Evolutionary conservation across 2,113 vertebrate species (phyloP).

Genomic region (Gobio gobio): DNA sequence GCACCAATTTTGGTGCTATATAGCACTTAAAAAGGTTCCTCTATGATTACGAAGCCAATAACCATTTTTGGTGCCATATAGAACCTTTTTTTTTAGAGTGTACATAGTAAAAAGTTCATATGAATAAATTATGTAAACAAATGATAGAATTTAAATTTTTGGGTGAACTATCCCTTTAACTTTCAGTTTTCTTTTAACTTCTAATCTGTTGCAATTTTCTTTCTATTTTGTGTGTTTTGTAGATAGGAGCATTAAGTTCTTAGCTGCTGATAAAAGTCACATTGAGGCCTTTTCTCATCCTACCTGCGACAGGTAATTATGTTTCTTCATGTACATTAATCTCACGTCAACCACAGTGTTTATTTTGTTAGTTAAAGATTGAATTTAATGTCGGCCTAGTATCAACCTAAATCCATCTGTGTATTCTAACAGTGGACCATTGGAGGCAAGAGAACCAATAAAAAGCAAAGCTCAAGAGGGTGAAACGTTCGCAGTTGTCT

Average conservation of each 20-base stretch:
- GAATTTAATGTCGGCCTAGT: background rate
- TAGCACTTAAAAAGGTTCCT: too few species aligned
- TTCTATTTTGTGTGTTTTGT: constrained; percentile 13
- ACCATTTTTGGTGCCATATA: too few species aligned
- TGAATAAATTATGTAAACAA: background rate
- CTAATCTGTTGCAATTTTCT: background rate
- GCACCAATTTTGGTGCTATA: too few species aligned
- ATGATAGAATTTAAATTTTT: background rate
- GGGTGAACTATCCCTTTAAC: background rate
- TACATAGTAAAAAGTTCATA: background rate
- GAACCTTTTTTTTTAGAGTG: too few species aligned
- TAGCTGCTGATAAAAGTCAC: constrained; percentile 10
- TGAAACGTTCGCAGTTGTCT: background rate
- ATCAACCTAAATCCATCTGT: background rate
- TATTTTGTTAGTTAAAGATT: background rate
- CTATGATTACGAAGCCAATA: too few species aligned
- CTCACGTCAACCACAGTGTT: background rate
- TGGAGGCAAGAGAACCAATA: background rate
- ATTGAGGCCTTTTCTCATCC: background rate
- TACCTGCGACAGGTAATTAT: constrained; percentile 22
- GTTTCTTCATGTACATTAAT: constrained; percentile 1
- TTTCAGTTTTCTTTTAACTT: background rate
- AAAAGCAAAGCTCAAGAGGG: background rate
- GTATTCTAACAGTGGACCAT: constrained; percentile 11
- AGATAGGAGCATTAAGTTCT: constrained; percentile 12